Percentiles rank a stretch among this genome's conserved stretches.
phyloP scores from a whole-genome alignment of 1,140 invertebrate genomes.

The Neodiprion pinetum region DNA sequence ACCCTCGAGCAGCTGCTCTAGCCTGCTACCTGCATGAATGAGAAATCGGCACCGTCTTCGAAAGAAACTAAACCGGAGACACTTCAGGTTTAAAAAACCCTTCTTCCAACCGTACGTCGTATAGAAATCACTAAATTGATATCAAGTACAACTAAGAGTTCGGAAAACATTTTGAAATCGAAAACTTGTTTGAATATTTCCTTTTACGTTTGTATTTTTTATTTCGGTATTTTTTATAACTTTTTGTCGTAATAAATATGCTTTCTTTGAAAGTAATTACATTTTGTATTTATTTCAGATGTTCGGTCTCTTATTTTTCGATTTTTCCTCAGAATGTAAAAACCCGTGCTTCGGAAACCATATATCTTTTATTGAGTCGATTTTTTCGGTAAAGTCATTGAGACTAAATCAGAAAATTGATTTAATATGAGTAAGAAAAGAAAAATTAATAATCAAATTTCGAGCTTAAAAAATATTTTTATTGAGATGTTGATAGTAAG shows the following conservation, averaged over 20 bases:
- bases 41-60: too few species aligned
- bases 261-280: neutral
- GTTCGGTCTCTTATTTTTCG: neutral
- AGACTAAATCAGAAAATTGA: neutral
- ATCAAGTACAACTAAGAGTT: too few species aligned
- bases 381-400: neutral
- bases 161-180: too few species aligned
- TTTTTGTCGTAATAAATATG: neutral
- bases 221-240: constrained; percentile 9
- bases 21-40: too few species aligned
- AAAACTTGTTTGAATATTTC: neutral
- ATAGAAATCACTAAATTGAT: too few species aligned
- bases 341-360: neutral
- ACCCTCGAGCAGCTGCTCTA: too few species aligned
- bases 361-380: constrained; percentile 8
- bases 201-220: neutral
- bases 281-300: neutral
- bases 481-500: neutral
- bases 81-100: too few species aligned
- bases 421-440: neutral
- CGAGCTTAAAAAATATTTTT: constrained; percentile 9
- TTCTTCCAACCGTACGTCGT: too few species aligned
- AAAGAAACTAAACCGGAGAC: too few species aligned
- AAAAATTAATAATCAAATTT: constrained; percentile 8
- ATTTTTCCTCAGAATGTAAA: too few species aligned